These are phyloP conservation scores for Drosophila leontia DNA, from an alignment of 1,140 invertebrate species.

Conservation along the genomic window DNA sequence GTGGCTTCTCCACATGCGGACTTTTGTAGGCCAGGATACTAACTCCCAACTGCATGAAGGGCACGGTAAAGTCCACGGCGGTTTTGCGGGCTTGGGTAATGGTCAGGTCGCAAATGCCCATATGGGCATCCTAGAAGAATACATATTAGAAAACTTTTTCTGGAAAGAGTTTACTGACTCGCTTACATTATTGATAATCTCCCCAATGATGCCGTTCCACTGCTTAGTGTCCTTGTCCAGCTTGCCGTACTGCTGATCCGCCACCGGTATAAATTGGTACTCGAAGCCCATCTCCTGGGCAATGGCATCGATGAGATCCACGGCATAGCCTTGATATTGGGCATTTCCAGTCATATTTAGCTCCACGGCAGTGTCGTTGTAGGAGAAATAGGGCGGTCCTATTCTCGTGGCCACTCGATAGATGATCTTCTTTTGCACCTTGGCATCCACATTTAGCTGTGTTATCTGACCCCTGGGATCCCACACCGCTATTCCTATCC, in stretches of 20 bases:
- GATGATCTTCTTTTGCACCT: constrained; percentile 65
- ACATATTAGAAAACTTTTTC: neutral
- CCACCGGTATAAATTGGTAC: constrained; percentile 90
- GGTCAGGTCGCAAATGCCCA: constrained; percentile 95
- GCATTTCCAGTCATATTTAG: constrained; percentile 85
- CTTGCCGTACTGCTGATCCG: constrained; percentile 90
- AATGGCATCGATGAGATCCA: constrained; percentile 91
- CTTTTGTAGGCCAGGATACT: constrained; percentile 90
- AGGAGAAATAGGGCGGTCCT: constrained; percentile 67
- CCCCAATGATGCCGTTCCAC: constrained; percentile 94
- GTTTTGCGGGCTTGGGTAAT: constrained; percentile 93
- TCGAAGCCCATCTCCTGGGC: constrained; percentile 89
- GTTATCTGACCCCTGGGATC: constrained; percentile 75
- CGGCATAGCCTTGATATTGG: constrained; percentile 90
- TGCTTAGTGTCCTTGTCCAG: constrained; percentile 88
- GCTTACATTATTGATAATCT: constrained; percentile 92
- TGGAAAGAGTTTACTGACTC: fast-evolving
- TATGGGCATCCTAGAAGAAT: constrained; percentile 90
- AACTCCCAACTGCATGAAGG: constrained; percentile 94
- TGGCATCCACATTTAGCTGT: constrained; percentile 43
- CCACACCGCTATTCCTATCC: constrained; percentile 70
- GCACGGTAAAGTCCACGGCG: constrained; percentile 95
- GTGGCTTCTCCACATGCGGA: constrained; percentile 92
- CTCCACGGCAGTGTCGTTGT: constrained; percentile 50
- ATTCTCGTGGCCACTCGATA: constrained; percentile 78